Evolutionary conservation across 2,888 invertebrate genomes (phyloP).

Genomic region (Malthinus flaveolus): DNA sequence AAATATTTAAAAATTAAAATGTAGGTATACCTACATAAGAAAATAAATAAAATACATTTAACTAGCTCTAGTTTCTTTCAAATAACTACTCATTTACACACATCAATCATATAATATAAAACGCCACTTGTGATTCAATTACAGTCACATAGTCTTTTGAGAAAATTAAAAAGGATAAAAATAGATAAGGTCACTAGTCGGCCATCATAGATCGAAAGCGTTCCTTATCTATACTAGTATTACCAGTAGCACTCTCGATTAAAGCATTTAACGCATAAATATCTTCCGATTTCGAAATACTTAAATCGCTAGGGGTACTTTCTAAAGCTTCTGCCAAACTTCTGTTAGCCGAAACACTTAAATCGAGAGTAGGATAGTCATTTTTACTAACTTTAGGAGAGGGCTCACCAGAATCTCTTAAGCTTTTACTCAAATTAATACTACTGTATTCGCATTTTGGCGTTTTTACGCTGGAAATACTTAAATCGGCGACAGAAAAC

Average conservation of each 20-base stretch:
- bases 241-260: constrained; percentile 18
- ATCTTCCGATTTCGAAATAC: constrained; percentile 30
- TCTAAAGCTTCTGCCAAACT: constrained; percentile 37
- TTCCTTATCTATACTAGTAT: constrained; percentile 5
- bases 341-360: constrained; percentile 55
- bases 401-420: constrained; percentile 51
- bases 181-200: background rate
- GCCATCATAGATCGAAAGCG: background rate
- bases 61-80: too few relatives aligned
- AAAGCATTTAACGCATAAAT: constrained; percentile 24
- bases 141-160: too few relatives aligned
- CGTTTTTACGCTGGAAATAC: constrained; percentile 53
- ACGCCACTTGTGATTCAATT: too few relatives aligned
- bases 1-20: too few relatives aligned
- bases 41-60: too few relatives aligned
- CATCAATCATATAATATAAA: too few relatives aligned
- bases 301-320: constrained; percentile 41
- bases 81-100: too few relatives aligned
- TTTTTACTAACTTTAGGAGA: constrained; percentile 64
- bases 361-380: constrained; percentile 57
- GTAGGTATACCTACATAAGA: too few relatives aligned
- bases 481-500: constrained; percentile 53
- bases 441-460: constrained; percentile 47
- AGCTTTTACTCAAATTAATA: constrained; percentile 44
- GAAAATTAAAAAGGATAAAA: too few relatives aligned